Conservation (phyloP, 1,140 invertebrate genomes). For the Hyphantria cunea region DNA sequence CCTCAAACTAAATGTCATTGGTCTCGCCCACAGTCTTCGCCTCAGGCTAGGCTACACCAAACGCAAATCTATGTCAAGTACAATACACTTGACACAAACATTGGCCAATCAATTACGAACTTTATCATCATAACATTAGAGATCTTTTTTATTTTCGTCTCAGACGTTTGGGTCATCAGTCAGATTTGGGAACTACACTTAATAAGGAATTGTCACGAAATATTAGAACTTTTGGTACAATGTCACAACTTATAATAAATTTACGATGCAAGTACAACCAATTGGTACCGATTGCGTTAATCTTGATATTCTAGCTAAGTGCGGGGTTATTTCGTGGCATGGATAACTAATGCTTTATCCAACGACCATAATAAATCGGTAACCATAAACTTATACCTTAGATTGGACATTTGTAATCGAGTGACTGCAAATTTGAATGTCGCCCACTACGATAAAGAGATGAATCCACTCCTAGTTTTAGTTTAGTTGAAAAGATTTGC, state of each 20-base stretch:
- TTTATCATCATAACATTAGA: neutral
- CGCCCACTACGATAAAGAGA: too few relatives aligned
- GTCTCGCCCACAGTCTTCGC: constrained; percentile 30
- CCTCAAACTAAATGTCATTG: constrained; percentile 34
- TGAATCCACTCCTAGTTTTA: too few relatives aligned
- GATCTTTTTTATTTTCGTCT: neutral
- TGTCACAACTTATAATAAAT: neutral
- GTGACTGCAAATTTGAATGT: too few relatives aligned
- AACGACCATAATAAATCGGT: too few relatives aligned
- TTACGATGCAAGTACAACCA: too few relatives aligned
- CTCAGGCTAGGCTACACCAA: constrained; percentile 22
- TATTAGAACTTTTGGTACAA: constrained; percentile 16
- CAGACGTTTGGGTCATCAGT: neutral
- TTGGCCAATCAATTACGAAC: constrained; percentile 3
- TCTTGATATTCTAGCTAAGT: too few relatives aligned
- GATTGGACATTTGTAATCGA: too few relatives aligned
- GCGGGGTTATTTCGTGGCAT: too few relatives aligned
- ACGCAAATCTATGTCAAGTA: constrained; percentile 41
- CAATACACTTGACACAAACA: constrained; percentile 3
- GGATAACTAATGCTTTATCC: too few relatives aligned
- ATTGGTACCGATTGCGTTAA: too few relatives aligned
- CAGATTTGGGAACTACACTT: constrained; percentile 13
- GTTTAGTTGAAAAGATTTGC: too few relatives aligned
- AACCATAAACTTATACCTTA: too few relatives aligned
- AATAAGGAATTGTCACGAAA: constrained; percentile 42